phyloP scores from a whole-genome alignment of 2,797 vertebrate genomes.

The Sebastes baramenuke region DNA sequence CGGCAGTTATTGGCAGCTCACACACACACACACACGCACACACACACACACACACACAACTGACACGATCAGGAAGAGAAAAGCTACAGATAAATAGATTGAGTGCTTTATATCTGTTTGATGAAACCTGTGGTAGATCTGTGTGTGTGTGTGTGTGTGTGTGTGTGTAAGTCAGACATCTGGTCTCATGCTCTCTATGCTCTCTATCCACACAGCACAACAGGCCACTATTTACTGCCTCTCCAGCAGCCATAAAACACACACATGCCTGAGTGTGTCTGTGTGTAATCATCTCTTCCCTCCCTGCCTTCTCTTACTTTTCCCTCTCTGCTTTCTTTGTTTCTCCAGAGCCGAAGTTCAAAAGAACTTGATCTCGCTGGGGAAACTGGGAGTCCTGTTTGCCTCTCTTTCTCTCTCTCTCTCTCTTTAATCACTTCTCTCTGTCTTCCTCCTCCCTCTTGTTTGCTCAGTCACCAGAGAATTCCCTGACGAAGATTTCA shows the following conservation, averaged over 20 bases:
- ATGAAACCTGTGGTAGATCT: neutral
- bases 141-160: neutral
- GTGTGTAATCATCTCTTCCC: neutral
- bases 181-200: slow-evolving; percentile 55
- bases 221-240: slow-evolving; percentile 66
- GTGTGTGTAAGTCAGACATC: slow-evolving; percentile 47
- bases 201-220: slow-evolving; percentile 19
- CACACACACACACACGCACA: neutral
- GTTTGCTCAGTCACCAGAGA: slow-evolving; percentile 10
- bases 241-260: slow-evolving; percentile 64
- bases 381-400: neutral
- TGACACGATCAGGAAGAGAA: neutral
- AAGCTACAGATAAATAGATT: neutral
- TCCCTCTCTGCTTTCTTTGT: neutral
- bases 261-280: slow-evolving; percentile 35
- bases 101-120: neutral
- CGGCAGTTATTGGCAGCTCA: neutral
- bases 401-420: neutral
- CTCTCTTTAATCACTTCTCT: slow-evolving; percentile 2
- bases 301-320: neutral
- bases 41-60: neutral
- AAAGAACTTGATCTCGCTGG: neutral
- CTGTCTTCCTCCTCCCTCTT: neutral
- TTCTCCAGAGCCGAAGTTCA: slow-evolving; percentile 11
- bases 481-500: slow-evolving; percentile 15